Conservation (phyloP, 2,888 invertebrate species). For the Callinectes sapidus region DNA sequence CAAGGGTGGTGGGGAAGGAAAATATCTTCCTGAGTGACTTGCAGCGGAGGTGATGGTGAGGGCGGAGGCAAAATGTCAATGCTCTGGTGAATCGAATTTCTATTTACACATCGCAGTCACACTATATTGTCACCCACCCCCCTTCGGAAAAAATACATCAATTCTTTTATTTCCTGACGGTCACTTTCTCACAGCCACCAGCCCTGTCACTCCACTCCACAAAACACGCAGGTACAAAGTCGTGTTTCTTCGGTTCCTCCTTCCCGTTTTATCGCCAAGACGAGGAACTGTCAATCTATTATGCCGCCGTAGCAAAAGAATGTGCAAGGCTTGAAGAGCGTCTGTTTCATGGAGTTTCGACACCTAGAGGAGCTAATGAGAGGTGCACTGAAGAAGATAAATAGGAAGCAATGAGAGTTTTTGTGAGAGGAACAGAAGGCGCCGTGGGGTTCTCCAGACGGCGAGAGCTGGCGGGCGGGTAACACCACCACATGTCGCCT, state of each 20-base stretch:
- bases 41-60: background rate
- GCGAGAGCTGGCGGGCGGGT: background rate
- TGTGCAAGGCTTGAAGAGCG: background rate
- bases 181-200: background rate
- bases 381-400: background rate
- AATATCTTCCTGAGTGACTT: background rate
- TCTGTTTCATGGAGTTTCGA: background rate
- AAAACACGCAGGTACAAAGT: background rate
- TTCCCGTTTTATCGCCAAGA: background rate
- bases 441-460: background rate
- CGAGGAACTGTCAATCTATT: background rate
- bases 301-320: background rate
- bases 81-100: background rate
- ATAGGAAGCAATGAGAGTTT: background rate
- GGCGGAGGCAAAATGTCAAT: constrained; percentile 4
- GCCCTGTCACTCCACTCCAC: background rate
- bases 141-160: background rate
- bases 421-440: background rate
- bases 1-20: background rate
- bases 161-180: background rate
- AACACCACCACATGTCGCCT: background rate
- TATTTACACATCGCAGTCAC: background rate
- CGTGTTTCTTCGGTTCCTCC: background rate
- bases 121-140: background rate
- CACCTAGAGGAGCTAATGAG: background rate